Evolutionary conservation across 2,113 vertebrate species (phyloP), one percentile per base, ranked within the genome.

Genomic region (Oreotragus oreotragus): DNA sequence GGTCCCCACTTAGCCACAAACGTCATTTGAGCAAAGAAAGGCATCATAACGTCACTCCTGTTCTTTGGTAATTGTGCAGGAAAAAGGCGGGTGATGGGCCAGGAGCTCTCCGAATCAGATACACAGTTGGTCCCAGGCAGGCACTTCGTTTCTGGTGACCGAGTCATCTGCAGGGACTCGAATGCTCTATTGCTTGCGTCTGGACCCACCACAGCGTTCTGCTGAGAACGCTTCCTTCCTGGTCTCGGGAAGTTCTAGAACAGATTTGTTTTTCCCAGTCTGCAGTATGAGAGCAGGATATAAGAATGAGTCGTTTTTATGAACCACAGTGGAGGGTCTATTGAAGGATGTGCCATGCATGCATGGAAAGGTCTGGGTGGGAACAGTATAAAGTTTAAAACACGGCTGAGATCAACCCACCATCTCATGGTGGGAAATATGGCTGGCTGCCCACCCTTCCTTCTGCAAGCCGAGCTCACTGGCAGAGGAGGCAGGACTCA

Each of bases 361-460:
- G 45, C 10, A 0, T 30, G 45, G 87, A 62, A 51, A 95, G 57
- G 53, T 57, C 84, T 66, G 86, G 83, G 27, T 91, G 39, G 79
- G 84, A 55, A 94, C 45, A 4, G 51, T 12, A 87, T 84, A 47
- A 23, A 90, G 53, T 53, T 96, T 95, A 96, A 84, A 93, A 90
- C 39, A 84, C 64, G 8, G 11, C 64, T 92, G 88, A 95, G 76
- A 55, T 90, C 92, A 90, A 43, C 13, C 49, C 66, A 7, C 60
- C 21, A 76, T 62, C 88, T n/a, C 62, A 51, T 39, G 55, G 58
- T 43, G 21, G 53, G 36, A 97, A 77, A 28, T 23, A 17, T 2
- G 0, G 15, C 57, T 1, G 3, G 49, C 86, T 19, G 66, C 85
- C 76, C 66, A 36, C 53, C 57, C 15, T 76, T 39, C 86, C 49